Evolutionary conservation across 2,888 invertebrate species (phyloP).

Genomic region (Cheilosia pagana): DNA sequence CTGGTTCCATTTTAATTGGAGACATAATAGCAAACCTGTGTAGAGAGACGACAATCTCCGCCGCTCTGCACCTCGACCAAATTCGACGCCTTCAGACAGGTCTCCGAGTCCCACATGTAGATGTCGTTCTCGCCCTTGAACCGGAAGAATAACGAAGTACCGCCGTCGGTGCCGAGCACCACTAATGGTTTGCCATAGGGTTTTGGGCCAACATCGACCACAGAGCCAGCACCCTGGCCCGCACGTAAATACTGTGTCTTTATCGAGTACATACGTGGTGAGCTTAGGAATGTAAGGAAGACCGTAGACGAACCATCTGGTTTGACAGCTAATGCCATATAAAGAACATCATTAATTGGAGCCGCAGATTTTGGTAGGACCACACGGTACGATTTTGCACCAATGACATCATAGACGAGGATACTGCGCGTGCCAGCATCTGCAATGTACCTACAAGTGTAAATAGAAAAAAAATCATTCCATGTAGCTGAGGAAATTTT

Average conservation of each 20-base stretch:
- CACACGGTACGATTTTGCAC: conserved; percentile 85
- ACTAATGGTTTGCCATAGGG: conserved; percentile 84
- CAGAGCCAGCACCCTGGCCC: conserved; percentile 85
- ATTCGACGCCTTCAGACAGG: conserved; percentile 85
- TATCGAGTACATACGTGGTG: conserved; percentile 85
- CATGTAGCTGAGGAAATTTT: neutral
- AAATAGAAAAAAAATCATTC: neutral
- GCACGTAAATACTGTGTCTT: conserved; percentile 84
- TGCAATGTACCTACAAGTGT: conserved; percentile 79
- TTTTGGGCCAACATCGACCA: conserved; percentile 86
- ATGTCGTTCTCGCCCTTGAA: conserved; percentile 86
- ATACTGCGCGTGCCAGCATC: conserved; percentile 83
- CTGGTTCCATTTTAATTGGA: conserved; percentile 1
- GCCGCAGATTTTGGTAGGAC: conserved; percentile 85
- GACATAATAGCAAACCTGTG: conserved; percentile 83
- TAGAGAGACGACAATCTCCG: conserved; percentile 86
- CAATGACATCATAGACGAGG: conserved; percentile 84
- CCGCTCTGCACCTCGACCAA: conserved; percentile 86
- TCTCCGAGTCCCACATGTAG: conserved; percentile 87
- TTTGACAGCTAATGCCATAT: conserved; percentile 85
- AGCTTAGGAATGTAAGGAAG: conserved; percentile 86
- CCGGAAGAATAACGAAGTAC: conserved; percentile 86
- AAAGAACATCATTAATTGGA: conserved; percentile 85
- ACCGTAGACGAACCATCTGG: conserved; percentile 84
- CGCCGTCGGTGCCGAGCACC: conserved; percentile 86